Base-by-base conservation (phyloP, 53 echinoderm and acorn worm species). In the Holothuria scabra region DNA sequence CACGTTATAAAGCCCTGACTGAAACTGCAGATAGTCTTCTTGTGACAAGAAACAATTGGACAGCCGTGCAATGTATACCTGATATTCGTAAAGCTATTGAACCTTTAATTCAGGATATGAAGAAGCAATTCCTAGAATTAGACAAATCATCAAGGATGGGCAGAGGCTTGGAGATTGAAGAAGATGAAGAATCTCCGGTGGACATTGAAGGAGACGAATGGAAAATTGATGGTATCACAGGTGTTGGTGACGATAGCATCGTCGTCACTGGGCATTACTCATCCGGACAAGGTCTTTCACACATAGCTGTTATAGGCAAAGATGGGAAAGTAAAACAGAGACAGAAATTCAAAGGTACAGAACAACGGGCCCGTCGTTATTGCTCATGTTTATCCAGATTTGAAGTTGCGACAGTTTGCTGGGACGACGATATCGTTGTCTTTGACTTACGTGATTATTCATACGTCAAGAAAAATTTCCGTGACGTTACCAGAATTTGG, bases 361-460 rank as follows among this genome's bases (percentile, higher is more conserved):
- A 34, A 1, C 12, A 3, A 18, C 18, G 8, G 18, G 34, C 34
- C 13, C 38, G 12, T 13, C 69, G 69, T 68, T 68, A 30, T 21
- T 68, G 69, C 20, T 2, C 13, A 20, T 13, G 1, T 34, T 28
- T 68, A 12, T 68, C 69, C 18, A 11, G 18, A 41, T 20, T 34
- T 20, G 38, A 68, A 68, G 13, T 68, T 32, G 35, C 21, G 38
- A 68, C 69, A 20, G 41, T 68, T 13, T 68, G 41, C 21, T 21
- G 12, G 4, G 11, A 30, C 8, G 21, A 68, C 20, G 65, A 65
- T 28, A 38, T 68, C 20, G 69, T 38, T 19, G 38, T 68, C n/a
- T 68, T 20, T 34, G 69, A 68, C 38, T 19, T 68, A 68, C 37
- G 69, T 38, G 37, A 33, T 68, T 30, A n/a, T 68, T 30, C 69